Base-by-base conservation (phyloP, 2,113 vertebrate genomes). In the Neogale vison region DNA sequence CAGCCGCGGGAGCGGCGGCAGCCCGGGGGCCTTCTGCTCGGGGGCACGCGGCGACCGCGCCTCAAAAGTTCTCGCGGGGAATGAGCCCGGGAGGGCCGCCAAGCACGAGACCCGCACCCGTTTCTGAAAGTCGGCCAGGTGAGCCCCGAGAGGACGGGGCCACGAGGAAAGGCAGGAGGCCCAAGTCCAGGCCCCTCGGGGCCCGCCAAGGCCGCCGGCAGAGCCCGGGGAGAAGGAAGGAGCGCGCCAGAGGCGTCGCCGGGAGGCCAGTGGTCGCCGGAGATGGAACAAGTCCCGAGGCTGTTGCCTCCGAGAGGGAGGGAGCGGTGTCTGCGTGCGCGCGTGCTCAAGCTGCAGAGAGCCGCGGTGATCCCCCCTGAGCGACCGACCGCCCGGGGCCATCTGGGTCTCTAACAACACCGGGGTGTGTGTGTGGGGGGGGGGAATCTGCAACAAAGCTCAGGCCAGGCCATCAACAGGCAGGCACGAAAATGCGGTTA, bases 51-150 rank as follows among this genome's bases (percentile, higher is more conserved):
- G 69, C 86, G 36, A 72, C 96, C 95, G 95, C 55, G 76, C 94
- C 93, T 96, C 8, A 92, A 89, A 97, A 96, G 95, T 85, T 88
- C 98, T 95, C 88, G 12, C 34, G 76, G 77, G 93, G 11, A 92
- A 63, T 95, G 98, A 97, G 84, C 82, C 92, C n/a, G 47, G 80
- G 93, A 52, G 96, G 92, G 52, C 96, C 90, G 76, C 72, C 0
- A 2, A 92, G 88, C 85, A 20, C 69, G 57, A 57, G 96, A 92
- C 94, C 95, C 84, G 39, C 83, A 77, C 94, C 76, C 26, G 18
- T 95, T 97, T 97, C 90, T 77, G 95, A 94, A 97, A 97, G 95
- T 42, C 96, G 95, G 42, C 96, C 96, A 87, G 97, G 96, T 94
- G 95, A 98, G 72, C 91, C 69, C 87, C 50, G 79, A 83, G 95